Base-by-base conservation (phyloP, 92 coral and sea anemone species). In the Porites cylindrica region DNA sequence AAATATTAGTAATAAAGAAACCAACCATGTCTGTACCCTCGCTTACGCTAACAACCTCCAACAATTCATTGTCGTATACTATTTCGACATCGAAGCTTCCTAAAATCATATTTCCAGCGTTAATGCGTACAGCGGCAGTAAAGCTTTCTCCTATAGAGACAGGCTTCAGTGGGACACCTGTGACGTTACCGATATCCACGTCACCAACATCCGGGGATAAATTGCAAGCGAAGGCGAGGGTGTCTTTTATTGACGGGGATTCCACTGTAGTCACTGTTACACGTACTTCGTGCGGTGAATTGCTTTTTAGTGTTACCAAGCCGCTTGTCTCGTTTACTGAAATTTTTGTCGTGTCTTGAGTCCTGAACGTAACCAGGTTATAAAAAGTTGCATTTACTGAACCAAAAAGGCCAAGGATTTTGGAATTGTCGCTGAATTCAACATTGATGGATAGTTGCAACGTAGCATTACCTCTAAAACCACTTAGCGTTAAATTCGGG, bases 161-260 rank as follows among this genome's bases (percentile, higher is more conserved):
- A 13, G 75, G 9, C 56, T 86, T 90, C 19, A 86, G 24, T 8
- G 93, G 91, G 3, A 81, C 82, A 13, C 93, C 93, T 65, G 51
- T 75, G 70, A 74, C 67, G 82, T 86, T 88, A 65, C 93, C 93
- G 32, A 90, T 66, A 51, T 90, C 93, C 23, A 90, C 81, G 60
- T 86, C 93, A 51, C 93, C 93, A 20, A 90, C 79, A 64, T 80
- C 88, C 54, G 93, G 93, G 76, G 81, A 83, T 67, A 90, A 81
- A 65, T 90, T 90, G 69, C 91, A 90, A 20, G 91, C 76, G n/a
- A 90, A 80, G n/a, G 43, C 26, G n/a, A 86, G 17, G 14, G 87
- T 64, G 78, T 89, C 89, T 8, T 20, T 75, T 3, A 65, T 1
- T 18, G 6, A 85, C 8, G 87, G 63, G 19, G 88, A 80, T 12